Conservation (phyloP, 2,888 invertebrate genomes). For the Eupithecia tripunctaria region DNA sequence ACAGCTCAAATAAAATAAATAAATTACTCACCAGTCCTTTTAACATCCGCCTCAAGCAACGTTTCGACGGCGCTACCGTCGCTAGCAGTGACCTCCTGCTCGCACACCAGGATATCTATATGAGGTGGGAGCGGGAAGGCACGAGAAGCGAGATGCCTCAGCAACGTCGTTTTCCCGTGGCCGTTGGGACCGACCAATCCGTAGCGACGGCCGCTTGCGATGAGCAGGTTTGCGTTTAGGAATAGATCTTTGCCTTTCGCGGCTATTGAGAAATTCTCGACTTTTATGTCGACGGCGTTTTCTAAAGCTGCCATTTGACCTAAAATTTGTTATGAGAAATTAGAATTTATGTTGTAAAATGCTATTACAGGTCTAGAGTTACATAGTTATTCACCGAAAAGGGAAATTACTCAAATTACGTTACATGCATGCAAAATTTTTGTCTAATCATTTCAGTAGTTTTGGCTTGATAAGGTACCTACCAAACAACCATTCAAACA, state of each 20-base stretch:
- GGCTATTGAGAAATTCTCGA: slow-evolving; percentile 98
- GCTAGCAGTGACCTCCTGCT: slow-evolving; percentile 98
- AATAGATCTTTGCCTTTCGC: slow-evolving; percentile 99
- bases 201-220: slow-evolving; percentile 97
- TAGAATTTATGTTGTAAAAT: neutral
- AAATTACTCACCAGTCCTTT: slow-evolving; percentile 85
- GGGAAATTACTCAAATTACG: neutral
- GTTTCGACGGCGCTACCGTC: slow-evolving; percentile 96
- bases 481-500: too few relatives aligned
- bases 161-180: slow-evolving; percentile 98
- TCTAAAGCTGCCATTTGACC: slow-evolving; percentile 92
- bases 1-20: neutral
- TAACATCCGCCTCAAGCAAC: slow-evolving; percentile 96
- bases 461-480: too few relatives aligned
- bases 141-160: slow-evolving; percentile 95
- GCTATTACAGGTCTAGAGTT: neutral
- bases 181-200: slow-evolving; percentile 99
- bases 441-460: neutral
- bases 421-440: neutral
- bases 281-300: slow-evolving; percentile 98
- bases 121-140: slow-evolving; percentile 97
- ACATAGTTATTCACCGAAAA: neutral
- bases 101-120: slow-evolving; percentile 97
- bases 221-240: slow-evolving; percentile 96
- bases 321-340: slow-evolving; percentile 40